Evolutionary conservation across 2,113 vertebrate species (phyloP).

Genomic region (Eulemur rufifrons): DNA sequence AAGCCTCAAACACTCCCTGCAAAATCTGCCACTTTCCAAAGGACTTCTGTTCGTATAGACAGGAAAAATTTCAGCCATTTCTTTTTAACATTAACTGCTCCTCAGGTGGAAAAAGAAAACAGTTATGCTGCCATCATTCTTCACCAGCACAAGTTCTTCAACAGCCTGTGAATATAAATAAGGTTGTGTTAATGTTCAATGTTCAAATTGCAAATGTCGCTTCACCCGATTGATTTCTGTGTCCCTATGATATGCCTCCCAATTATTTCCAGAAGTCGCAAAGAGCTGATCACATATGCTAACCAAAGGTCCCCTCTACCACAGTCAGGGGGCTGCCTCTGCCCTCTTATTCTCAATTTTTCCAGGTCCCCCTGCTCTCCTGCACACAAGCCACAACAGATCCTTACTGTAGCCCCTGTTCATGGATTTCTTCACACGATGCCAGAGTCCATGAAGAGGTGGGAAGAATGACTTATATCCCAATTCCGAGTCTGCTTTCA

Average conservation of each 20-base stretch:
- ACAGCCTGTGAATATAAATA: background rate
- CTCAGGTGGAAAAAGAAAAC: background rate
- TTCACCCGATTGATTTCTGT: constrained; percentile 9
- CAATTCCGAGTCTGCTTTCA: background rate
- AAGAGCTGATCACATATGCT: background rate
- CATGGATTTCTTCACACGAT: background rate
- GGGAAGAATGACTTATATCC: background rate
- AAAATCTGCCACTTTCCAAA: constrained; percentile 42
- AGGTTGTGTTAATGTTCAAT: background rate
- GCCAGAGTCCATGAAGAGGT: background rate
- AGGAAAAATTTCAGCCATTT: constrained; percentile 49
- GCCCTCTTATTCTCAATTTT: background rate
- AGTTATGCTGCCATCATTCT: background rate
- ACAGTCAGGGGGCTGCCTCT: background rate
- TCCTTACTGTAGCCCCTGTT: background rate
- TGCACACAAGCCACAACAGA: background rate
- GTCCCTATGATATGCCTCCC: background rate
- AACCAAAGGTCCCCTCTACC: background rate
- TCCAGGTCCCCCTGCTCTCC: background rate
- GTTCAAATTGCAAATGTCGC: constrained; percentile 20
- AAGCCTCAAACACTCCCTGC: background rate
- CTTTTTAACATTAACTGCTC: constrained; percentile 60
- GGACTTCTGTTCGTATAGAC: background rate
- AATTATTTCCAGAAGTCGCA: constrained; percentile 12
- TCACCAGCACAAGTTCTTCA: background rate